Conservation (phyloP, 1,140 invertebrate genomes). For the Sweltsa coloradensis region DNA sequence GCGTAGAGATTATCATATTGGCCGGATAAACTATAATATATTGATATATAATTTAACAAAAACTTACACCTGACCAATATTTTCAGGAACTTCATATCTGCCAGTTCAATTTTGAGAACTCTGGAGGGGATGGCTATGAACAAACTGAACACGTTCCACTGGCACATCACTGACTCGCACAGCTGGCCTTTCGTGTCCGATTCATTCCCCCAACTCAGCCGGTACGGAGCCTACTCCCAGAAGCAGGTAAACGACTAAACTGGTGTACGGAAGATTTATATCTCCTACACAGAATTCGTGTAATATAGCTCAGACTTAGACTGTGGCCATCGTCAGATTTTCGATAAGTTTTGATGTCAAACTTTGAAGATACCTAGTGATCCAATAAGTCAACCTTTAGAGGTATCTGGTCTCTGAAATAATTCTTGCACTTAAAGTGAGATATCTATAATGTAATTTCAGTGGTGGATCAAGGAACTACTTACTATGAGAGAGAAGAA, state of each 20-base stretch:
- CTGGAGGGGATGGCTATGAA: constrained; percentile 68
- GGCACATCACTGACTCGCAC: constrained; percentile 74
- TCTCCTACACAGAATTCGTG: not conserved
- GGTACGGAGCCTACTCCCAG: constrained; percentile 60
- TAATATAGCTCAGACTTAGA: not conserved
- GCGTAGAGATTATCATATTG: not conserved
- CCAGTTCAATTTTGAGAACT: constrained; percentile 53
- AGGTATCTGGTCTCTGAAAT: too few relatives aligned
- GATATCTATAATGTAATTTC: too few relatives aligned
- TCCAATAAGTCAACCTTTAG: too few relatives aligned
- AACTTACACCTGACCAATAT: constrained; percentile 70
- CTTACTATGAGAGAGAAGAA: too few relatives aligned
- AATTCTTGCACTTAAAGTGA: too few relatives aligned
- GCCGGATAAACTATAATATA: too few relatives aligned
- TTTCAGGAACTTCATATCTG: constrained; percentile 58
- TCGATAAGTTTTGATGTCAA: not conserved
- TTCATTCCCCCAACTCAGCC: constrained; percentile 52
- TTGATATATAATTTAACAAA: too few relatives aligned
- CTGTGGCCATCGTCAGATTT: not conserved
- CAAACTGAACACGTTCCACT: constrained; percentile 77
- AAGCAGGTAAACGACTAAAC: constrained; percentile 30
- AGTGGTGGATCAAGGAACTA: too few relatives aligned
- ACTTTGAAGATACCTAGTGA: not conserved
- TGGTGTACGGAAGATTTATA: not conserved
- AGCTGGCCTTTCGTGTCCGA: constrained; percentile 64